Base-by-base conservation (phyloP, 2,888 invertebrate genomes). In the Terebella lapidaria region DNA sequence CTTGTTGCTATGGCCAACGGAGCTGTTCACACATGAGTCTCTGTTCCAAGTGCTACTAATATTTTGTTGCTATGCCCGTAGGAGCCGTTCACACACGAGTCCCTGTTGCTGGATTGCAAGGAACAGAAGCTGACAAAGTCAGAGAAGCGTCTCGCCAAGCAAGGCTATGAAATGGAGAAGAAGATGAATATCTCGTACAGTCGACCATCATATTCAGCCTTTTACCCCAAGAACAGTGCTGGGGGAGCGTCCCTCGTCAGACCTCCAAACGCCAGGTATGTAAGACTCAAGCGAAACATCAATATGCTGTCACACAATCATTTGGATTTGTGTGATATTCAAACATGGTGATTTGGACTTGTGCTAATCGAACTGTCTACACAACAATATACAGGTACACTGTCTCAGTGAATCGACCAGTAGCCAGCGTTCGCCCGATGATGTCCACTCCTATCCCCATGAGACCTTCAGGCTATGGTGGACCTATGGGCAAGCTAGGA, bases 81-180 rank as follows among this genome's bases (percentile, higher is more conserved):
- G 79, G 70, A 72, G 73, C 96, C 96, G 0, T 96, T 96, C 83
- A 91, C 92, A 71, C 96, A 97, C 75, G 96, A 97, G 80, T 94
- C 94, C 10, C 83, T 96, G 57, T 83, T 97, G 30, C 90, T 95
- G 2, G 96, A 96, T 81, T 86, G 94, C 49, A 94, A 95, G 76
- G 95, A 95, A 74, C 91, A 94, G 80, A 92, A 94, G 74, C 82
- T 96, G 49, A 94, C 94, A 0, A 90, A 90, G 75, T 91, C 92
- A 28, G 96, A 96, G 78, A 96, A 96, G 79, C 84, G 92, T 68
- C 83, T 94, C 57, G 96, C 96, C 0, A 91, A 94, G 76, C 87
- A 94, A 65, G 89, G 91, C 47, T 96, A 96, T 78, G 94, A 95
- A 78, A 83, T 93, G 67, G 95, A 96, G 75, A 96, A 96, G 82